Evolutionary conservation across 35 echinoderm and acorn worm genomes (phyloP), one percentile per base, ranked within the genome.

Genomic region (Lytechinus pictus): DNA sequence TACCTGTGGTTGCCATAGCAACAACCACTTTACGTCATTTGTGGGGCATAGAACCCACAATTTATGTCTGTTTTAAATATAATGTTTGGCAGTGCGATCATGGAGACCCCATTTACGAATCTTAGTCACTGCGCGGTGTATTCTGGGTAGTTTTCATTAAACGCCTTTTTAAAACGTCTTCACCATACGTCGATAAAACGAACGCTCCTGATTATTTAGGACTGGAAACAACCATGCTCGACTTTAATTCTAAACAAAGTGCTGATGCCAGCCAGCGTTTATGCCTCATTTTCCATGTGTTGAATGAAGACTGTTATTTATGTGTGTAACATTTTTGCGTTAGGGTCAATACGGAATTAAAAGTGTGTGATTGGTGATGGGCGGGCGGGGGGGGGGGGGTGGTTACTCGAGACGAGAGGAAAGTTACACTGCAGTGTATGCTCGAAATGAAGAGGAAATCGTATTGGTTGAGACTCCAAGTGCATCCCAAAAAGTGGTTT

Each of bases 21-120:
- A 79, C 66, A 8, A 24, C 66, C 4, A 79, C 66, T 79, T 79
- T 79, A 79, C 66, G 66, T 79, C 66, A 79, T 79, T 79, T 79
- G 4, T 27, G 66, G 19, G 16, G 66, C 66, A 24, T 0, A 79
- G n/a, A 79, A 79, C 1, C 66, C 5, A 79, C 66, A 79, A 79
- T 79, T 79, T 79, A 79, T 79, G 66, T 79, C 66, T 79, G 66
- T 79, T 79, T 79, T 79, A 19, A n/a, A 79, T 79, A 79, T 79
- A 79, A 19, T n/a, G 66, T 79, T 79, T 79, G 66, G 66, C 66
- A n/a, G 1, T 24, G 66, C 66, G 66, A 79, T 24, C 66, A 79
- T 79, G 66, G 66, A 79, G n/a, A 79, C 66, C 66, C 66, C 66
- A 79, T 79, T 79, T 79, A 6, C 19, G n/a, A 7, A 7, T 79